phyloP scores from a whole-genome alignment of 35 echinoderm and acorn worm species.

The Chiridota heheva region DNA sequence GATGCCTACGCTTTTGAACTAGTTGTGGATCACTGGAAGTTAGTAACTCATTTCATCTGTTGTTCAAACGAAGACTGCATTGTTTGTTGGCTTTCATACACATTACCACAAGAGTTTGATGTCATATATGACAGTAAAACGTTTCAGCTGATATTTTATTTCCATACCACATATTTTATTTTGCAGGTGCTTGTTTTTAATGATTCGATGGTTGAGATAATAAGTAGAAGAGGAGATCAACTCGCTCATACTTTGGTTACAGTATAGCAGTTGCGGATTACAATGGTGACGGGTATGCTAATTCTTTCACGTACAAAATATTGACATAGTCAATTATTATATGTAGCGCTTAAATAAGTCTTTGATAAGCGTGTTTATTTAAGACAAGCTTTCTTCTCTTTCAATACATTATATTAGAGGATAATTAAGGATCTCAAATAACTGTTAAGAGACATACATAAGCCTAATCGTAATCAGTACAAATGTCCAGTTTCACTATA shows the following conservation, averaged over 20 bases:
- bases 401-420: not conserved
- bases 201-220: conserved; percentile 21
- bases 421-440: not conserved
- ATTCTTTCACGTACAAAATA: not conserved
- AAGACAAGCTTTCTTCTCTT: not conserved
- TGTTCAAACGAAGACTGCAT: too few species aligned
- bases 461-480: not conserved
- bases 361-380: not conserved
- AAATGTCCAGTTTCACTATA: not conserved
- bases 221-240: conserved; percentile 27
- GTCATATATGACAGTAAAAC: too few species aligned
- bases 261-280: conserved; percentile 13
- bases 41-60: too few species aligned
- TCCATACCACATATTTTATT: too few species aligned
- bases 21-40: too few species aligned
- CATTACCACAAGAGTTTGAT: too few species aligned
- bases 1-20: too few species aligned
- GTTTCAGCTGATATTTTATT: too few species aligned
- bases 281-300: conserved; percentile 41
- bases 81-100: too few species aligned
- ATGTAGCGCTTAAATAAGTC: not conserved
- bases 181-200: too few species aligned
- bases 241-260: conserved; percentile 38
- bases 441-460: not conserved
- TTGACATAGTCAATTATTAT: not conserved